phyloP scores from a whole-genome alignment of 2,888 invertebrate species.

The Morinoia aosen region DNA sequence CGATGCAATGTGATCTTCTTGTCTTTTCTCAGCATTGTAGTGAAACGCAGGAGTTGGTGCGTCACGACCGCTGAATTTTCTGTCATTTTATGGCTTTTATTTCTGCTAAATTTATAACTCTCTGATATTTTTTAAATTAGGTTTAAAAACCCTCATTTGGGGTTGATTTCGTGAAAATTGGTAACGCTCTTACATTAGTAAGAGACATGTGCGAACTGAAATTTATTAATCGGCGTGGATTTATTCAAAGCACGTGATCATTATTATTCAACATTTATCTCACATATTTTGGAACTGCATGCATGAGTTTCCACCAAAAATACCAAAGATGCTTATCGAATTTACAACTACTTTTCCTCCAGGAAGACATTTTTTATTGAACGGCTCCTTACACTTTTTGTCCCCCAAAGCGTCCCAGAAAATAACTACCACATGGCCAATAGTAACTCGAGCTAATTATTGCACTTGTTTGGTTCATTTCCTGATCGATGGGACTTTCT shows the following conservation, averaged over 20 bases:
- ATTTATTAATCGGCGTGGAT: neutral
- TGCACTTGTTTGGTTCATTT: constrained; percentile 12
- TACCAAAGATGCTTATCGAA: neutral
- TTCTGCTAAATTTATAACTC: too few relatives aligned
- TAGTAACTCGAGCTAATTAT: neutral
- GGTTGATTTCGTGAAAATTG: too few relatives aligned
- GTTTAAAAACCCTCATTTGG: too few relatives aligned
- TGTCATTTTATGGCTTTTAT: too few relatives aligned
- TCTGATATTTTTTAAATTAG: too few relatives aligned
- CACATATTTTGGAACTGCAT: neutral
- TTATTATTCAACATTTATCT: neutral
- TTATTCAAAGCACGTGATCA: neutral
- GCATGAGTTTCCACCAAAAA: neutral
- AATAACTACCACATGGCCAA: constrained; percentile 19
- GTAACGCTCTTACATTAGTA: too few relatives aligned
- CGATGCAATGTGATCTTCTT: neutral
- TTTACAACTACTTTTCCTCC: neutral
- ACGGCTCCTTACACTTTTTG: neutral
- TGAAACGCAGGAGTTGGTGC: too few relatives aligned
- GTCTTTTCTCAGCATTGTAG: neutral
- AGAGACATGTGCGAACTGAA: too few relatives aligned
- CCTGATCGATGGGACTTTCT: neutral
- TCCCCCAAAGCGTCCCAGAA: neutral
- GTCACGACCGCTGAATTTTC: too few relatives aligned
- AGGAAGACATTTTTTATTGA: neutral